Conservation (phyloP, 2,888 invertebrate genomes). For the Penaeus monodon region DNA sequence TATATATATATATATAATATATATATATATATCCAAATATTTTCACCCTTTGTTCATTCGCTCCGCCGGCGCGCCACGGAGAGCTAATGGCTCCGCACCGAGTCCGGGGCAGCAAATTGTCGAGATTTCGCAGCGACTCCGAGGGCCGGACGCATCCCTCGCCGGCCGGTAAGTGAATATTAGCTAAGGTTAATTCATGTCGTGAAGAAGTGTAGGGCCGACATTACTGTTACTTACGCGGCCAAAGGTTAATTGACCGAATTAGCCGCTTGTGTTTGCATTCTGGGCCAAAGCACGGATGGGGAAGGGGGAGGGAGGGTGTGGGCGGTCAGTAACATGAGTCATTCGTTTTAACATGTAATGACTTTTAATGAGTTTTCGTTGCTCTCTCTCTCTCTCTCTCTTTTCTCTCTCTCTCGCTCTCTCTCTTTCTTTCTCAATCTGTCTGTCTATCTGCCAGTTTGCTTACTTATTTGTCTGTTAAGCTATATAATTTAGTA, state of each 20-base stretch:
- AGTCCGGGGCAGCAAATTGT: background rate
- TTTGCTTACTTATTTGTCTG: no score
- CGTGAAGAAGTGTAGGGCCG: background rate
- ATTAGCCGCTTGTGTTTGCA: conserved; percentile 31
- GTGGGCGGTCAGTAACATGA: background rate
- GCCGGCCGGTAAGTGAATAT: conserved; percentile 26
- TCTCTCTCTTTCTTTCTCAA: background rate
- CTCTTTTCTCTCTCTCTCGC: conserved; percentile 2
- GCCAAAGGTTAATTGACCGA: conserved; percentile 36
- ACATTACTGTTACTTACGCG: conserved; percentile 25
- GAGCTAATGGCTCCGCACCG: background rate
- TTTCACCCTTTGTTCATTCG: no score
- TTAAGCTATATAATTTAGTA: no score
- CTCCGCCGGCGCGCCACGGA: no score
- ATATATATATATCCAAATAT: no score
- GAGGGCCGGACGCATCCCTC: background rate
- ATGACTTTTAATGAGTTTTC: background rate
- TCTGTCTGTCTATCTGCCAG: background rate
- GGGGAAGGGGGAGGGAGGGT: background rate
- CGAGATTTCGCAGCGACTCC: background rate
- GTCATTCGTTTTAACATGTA: no score
- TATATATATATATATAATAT: conserved; percentile 22
- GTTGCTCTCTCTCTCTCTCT: background rate
- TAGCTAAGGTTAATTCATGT: conserved; percentile 22
- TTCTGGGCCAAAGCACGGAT: conserved; percentile 1